These are phyloP conservation scores for Ceratina calcarata DNA, from an alignment of 1,140 invertebrate species.

Conservation along the genomic window DNA sequence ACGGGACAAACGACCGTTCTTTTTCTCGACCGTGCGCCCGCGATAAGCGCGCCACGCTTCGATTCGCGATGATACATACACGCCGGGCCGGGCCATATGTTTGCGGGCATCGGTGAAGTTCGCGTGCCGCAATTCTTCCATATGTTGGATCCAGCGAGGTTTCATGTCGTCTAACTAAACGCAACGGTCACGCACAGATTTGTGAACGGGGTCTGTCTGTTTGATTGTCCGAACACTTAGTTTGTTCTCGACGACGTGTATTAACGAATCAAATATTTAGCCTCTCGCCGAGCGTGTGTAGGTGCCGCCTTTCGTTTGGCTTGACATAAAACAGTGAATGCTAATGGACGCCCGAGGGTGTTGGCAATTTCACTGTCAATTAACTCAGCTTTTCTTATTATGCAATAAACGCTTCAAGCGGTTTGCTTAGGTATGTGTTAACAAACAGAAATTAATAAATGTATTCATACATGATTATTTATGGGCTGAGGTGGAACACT, in stretches of 20 bases:
- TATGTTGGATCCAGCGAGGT: slow-evolving; percentile 43
- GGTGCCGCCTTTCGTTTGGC: no score
- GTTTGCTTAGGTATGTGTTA: no score
- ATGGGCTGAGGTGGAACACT: no score
- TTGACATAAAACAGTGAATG: no score
- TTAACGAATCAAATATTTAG: background rate
- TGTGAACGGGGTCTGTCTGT: background rate
- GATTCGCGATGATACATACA: slow-evolving; percentile 45
- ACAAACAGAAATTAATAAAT: no score
- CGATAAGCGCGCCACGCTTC: slow-evolving; percentile 22
- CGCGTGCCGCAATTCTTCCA: slow-evolving; percentile 33
- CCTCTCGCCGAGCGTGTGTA: no score
- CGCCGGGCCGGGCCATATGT: slow-evolving; percentile 45
- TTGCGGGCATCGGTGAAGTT: background rate
- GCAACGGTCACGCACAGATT: slow-evolving; percentile 61
- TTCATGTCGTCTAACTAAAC: slow-evolving; percentile 52
- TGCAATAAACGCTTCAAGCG: no score
- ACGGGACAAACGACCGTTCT: slow-evolving; percentile 24
- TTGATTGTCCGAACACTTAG: background rate
- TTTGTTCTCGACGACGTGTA: background rate
- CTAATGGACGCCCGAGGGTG: no score
- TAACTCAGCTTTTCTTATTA: no score
- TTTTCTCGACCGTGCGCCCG: background rate
- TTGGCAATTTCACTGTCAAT: no score
- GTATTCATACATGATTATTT: no score